Base-by-base conservation (phyloP, 1,140 invertebrate genomes). In the Ctenoplectra terminalis region DNA sequence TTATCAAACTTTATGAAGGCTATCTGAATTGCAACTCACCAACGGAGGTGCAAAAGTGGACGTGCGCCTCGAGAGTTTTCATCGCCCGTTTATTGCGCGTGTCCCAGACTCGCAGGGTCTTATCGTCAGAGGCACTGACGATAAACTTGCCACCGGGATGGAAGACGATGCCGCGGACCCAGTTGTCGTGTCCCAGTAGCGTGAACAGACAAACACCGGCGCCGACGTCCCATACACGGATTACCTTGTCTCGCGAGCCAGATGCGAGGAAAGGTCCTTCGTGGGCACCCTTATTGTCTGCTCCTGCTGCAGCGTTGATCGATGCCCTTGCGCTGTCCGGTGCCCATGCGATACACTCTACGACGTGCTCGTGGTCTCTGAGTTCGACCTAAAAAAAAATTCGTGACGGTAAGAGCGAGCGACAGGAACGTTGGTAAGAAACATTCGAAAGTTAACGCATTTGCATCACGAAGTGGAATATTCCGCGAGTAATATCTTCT, bases 261-360 rank as follows among this genome's bases (percentile, higher is more conserved):
- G 98, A 99, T 70, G 98, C 97, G 71, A 99, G 94, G 94, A 99
- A 99, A 37, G 98, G 98, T 11, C 98, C 99, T 90, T 96, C 95
- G 92, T 98, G 96, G 56, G 95, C 95, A 70, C 97, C 97, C 90
- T 98, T 98, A 92, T 98, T 98, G 92, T 98, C 97, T 26, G 95
- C 95, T 61, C 97, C 98, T 76, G 97, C 97, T 23, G 97, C 98
- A 91, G 99, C 98, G 93, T 97, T 98, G 89, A 99, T 97, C 69
- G 97, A 95, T 63, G 96, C 95, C 81, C 96, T 94, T 40, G 98
- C 96, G 40, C 95, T 95, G 83, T 98, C 98, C 43, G 98, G 98
- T 78, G 98, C 99, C 99, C 99, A 99, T 81, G 98, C 96, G 89
- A 99, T 97, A 94, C 98, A 99, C 93, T 99, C 99, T 15, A 99